A percentile compares a stretch with the other conserved stretches of the same genome.
Evolutionary conservation across 2,888 invertebrate species (phyloP).

Genomic region (Macropis europaea): DNA sequence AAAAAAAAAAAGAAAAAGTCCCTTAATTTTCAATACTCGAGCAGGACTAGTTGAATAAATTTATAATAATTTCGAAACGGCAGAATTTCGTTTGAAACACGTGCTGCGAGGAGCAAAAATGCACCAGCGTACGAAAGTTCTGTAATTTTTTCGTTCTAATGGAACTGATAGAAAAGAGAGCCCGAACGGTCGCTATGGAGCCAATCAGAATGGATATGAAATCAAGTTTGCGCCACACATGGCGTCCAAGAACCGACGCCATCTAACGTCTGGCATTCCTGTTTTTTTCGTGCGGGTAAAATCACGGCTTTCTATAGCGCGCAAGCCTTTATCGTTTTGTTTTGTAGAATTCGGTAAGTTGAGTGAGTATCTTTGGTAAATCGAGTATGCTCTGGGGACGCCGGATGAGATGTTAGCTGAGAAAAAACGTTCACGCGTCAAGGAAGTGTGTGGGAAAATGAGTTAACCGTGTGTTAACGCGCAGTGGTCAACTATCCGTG

Average conservation of each 20-base stretch:
- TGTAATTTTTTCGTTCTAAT: slow-evolving; percentile 8
- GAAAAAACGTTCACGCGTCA: slow-evolving; percentile 57
- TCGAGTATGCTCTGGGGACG: slow-evolving; percentile 44
- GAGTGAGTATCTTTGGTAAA: slow-evolving; percentile 30
- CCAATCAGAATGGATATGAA: slow-evolving; percentile 48
- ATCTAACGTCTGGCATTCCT: slow-evolving; percentile 79
- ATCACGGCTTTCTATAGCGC: slow-evolving; percentile 67
- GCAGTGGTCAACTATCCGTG: slow-evolving; percentile 65
- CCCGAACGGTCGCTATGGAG: slow-evolving; percentile 6
- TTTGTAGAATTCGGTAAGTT: slow-evolving; percentile 52
- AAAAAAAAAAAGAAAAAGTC: neutral
- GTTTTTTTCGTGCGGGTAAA: slow-evolving; percentile 73
- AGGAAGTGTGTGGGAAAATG: slow-evolving; percentile 68
- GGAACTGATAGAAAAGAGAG: slow-evolving; percentile 19
- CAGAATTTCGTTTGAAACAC: neutral
- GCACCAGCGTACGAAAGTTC: neutral
- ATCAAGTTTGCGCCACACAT: slow-evolving; percentile 62
- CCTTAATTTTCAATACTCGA: neutral
- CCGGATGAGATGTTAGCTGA: slow-evolving; percentile 56
- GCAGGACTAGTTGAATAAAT: neutral
- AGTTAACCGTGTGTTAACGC: slow-evolving; percentile 74
- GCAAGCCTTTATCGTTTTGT: slow-evolving; percentile 63
- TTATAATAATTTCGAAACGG: neutral
- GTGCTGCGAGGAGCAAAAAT: neutral
- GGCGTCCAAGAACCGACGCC: slow-evolving; percentile 77